These are phyloP conservation scores for human DNA, from an alignment of 2,113 vertebrate species.

Conservation along the genomic window DNA sequence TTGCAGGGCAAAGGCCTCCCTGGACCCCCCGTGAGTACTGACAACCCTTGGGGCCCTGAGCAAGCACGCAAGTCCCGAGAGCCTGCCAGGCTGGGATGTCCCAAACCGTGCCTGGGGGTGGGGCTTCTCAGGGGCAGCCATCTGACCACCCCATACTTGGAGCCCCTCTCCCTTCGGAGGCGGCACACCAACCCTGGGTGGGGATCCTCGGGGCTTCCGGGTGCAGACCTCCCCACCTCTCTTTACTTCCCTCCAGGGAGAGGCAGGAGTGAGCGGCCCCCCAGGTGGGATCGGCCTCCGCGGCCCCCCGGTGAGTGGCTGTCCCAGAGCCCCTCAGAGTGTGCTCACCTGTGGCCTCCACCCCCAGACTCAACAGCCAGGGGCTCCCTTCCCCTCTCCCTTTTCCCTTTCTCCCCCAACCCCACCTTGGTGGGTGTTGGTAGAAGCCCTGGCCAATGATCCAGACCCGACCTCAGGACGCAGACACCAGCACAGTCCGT, in stretches of 20 bases:
- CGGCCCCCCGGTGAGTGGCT: slow-evolving; percentile 90
- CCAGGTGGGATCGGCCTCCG: slow-evolving; percentile 92
- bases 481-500: rapidly evolving
- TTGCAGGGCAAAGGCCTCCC: slow-evolving; percentile 95
- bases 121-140: not conserved
- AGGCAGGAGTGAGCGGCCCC: slow-evolving; percentile 92
- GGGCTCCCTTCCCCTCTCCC: too few species aligned
- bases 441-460: too few species aligned
- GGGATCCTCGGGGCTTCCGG: not conserved
- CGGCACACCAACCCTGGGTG: not conserved
- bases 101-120: not conserved
- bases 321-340: not conserved
- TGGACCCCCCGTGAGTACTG: slow-evolving; percentile 93
- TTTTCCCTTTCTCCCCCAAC: rapidly evolving
- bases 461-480: not conserved
- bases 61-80: not conserved
- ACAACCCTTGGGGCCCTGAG: rapidly evolving
- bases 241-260: slow-evolving; percentile 85
- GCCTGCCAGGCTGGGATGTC: not conserved
- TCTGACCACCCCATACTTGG: rapidly evolving
- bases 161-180: not conserved
- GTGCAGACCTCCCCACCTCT: not conserved
- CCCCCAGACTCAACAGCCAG: not conserved
- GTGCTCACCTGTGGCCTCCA: not conserved
- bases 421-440: not conserved